Percentiles rank a stretch among this genome's conserved stretches.
These are phyloP conservation scores for Istiophorus platypterus DNA, from an alignment of 2,113 vertebrate species.

Conservation along the genomic window DNA sequence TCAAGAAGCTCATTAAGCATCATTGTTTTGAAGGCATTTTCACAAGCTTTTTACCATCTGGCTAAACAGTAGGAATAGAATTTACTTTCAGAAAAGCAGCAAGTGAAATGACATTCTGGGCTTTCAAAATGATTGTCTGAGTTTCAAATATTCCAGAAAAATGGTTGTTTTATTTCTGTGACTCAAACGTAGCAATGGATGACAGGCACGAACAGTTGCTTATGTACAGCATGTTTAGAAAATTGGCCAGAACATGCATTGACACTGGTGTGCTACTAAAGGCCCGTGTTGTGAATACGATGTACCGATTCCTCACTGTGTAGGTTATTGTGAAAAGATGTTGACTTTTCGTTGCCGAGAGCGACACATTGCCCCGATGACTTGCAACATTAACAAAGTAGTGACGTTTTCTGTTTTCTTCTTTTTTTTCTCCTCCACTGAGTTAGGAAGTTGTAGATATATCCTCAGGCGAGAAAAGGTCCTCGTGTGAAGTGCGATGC, in stretches of 20 bases:
- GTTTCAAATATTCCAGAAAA: neutral
- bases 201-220: neutral
- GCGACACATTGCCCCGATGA: conserved; percentile 51
- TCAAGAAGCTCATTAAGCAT: neutral
- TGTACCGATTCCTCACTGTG: conserved; percentile 39
- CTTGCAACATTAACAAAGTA: conserved; percentile 59
- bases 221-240: too few species aligned
- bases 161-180: neutral
- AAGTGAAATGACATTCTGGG: neutral
- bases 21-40: neutral
- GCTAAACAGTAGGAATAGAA: neutral
- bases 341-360: conserved; percentile 29
- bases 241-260: conserved; percentile 7
- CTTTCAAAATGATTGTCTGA: neutral
- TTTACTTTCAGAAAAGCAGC: neutral
- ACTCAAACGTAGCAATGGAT: conserved; percentile 2
- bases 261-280: neutral
- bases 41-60: neutral
- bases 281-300: conserved; percentile 52
- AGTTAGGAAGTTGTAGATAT: conserved; percentile 20
- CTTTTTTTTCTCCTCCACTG: conserved; percentile 5
- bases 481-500: neutral
- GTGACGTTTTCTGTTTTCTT: conserved; percentile 21
- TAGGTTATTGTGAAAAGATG: conserved; percentile 50
- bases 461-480: conserved; percentile 39